Percentiles rank a stretch among this genome's conserved stretches.
Evolutionary conservation across 2,113 vertebrate genomes (phyloP).

Genomic region (Gracilinanus agilis): DNA sequence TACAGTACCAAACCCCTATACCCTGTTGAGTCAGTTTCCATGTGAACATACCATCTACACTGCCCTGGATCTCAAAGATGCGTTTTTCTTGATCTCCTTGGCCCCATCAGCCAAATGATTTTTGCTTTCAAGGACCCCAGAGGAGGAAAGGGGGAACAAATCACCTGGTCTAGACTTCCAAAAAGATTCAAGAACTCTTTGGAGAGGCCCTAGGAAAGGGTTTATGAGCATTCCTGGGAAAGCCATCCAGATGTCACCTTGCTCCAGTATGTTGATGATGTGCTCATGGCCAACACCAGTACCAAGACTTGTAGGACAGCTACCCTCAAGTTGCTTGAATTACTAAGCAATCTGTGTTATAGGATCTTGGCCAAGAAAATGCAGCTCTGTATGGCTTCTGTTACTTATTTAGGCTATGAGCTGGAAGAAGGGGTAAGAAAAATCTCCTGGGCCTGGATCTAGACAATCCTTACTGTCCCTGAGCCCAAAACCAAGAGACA

Average conservation of each 20-base stretch:
- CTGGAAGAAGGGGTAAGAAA: neutral
- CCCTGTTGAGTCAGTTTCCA: accelerated
- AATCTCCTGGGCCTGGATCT: no score
- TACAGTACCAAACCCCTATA: neutral
- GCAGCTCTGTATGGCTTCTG: no score
- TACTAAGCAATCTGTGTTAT: no score
- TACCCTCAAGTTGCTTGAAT: no score
- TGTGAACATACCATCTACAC: accelerated
- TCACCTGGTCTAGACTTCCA: neutral
- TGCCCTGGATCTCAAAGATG: neutral
- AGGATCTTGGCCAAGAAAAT: no score
- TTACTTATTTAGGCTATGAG: neutral
- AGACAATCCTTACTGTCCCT: no score
- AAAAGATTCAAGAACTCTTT: neutral
- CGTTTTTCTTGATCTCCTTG: neutral
- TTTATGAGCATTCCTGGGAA: no score
- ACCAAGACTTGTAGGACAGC: no score
- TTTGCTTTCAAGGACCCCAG: neutral
- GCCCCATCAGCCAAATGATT: neutral
- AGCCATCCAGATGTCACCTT: no score
- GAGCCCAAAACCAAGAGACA: no score
- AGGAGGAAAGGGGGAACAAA: accelerated
- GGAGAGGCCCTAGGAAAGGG: neutral
- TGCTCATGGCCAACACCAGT: neutral
- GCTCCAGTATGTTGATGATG: neutral